Evolutionary conservation across 1,140 invertebrate species (phyloP).

Genomic region (Plutomurus gul): DNA sequence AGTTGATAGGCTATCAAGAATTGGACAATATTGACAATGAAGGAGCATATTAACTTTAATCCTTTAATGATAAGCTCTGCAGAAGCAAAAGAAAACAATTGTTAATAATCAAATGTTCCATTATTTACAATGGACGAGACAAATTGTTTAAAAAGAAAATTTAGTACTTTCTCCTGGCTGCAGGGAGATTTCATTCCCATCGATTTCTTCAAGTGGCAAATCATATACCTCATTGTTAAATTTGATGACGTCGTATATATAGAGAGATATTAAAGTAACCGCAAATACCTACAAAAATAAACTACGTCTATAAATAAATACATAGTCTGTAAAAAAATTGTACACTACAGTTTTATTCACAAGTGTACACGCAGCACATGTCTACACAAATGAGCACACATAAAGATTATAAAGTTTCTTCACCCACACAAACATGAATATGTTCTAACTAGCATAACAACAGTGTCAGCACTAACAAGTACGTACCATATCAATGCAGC

Average conservation of each 20-base stretch:
- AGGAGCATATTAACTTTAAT: neutral
- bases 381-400: too few relatives aligned
- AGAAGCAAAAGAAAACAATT: neutral
- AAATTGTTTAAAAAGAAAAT: neutral
- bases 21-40: conserved; percentile 25
- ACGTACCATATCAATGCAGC: conserved; percentile 32
- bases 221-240: neutral
- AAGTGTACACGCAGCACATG: too few relatives aligned
- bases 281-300: neutral
- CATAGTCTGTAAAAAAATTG: neutral
- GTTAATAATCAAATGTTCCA: neutral
- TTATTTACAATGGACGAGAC: neutral
- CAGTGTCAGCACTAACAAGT: too few relatives aligned
- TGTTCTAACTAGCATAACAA: too few relatives aligned
- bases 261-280: neutral
- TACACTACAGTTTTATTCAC: too few relatives aligned
- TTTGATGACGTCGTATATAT: neutral
- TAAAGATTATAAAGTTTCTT: too few relatives aligned
- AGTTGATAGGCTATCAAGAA: conserved; percentile 26
- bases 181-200: too few relatives aligned
- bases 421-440: too few relatives aligned
- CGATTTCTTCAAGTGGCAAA: neutral
- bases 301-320: neutral
- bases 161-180: neutral
- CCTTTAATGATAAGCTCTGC: neutral